Evolutionary conservation across 1,140 invertebrate species (phyloP).

Genomic region (Pachyrhynchus sulphureomaculatus): DNA sequence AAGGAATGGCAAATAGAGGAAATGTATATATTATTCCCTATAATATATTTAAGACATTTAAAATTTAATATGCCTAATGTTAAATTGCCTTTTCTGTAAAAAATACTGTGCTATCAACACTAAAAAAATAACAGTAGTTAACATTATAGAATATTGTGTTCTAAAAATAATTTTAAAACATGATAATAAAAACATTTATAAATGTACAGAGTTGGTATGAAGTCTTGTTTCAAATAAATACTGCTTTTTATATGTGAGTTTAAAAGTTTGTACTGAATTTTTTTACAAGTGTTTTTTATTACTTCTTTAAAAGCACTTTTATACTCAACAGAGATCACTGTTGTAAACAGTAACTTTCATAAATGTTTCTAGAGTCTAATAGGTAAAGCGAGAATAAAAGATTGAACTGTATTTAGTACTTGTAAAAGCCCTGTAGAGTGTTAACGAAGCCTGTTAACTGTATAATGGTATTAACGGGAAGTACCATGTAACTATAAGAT

Average conservation of each 20-base stretch:
- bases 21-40: background rate
- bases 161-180: background rate
- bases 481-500: no score
- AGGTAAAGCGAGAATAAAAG: background rate
- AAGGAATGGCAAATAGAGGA: background rate
- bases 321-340: constrained; percentile 24
- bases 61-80: background rate
- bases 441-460: no score
- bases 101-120: background rate
- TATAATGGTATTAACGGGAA: no score
- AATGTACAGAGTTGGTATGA: background rate
- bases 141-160: background rate
- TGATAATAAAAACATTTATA: background rate
- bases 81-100: no score
- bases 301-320: constrained; percentile 38
- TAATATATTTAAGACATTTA: background rate
- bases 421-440: background rate
- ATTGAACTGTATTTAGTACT: background rate
- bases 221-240: constrained; percentile 9
- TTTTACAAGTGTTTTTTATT: constrained; percentile 35
- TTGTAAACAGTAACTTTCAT: constrained; percentile 11
- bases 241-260: constrained; percentile 15
- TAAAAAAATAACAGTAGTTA: background rate
- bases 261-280: constrained; percentile 37
- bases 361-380: constrained; percentile 4